Conservation (phyloP, 2,888 invertebrate genomes). For the Cheilosia soror region DNA sequence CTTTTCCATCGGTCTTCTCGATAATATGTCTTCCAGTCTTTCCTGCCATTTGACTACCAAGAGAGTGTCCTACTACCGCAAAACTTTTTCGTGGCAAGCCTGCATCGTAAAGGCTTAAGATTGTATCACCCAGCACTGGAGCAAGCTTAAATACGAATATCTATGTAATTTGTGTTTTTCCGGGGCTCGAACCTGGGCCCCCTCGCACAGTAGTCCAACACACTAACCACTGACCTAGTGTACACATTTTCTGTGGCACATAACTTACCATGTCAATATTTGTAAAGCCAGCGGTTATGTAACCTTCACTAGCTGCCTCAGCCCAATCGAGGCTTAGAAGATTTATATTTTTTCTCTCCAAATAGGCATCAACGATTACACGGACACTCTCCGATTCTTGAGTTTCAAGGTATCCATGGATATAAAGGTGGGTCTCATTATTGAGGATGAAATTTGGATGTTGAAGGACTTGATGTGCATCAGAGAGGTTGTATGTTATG, state of each 20-base stretch:
- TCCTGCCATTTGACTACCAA: constrained; percentile 60
- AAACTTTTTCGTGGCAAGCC: constrained; percentile 35
- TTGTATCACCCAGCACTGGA: constrained; percentile 21
- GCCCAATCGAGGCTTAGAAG: constrained; percentile 76
- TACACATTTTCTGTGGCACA: too few species aligned
- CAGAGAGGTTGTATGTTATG: constrained; percentile 33
- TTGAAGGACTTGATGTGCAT: constrained; percentile 34
- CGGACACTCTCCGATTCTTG: constrained; percentile 85
- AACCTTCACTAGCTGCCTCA: constrained; percentile 48
- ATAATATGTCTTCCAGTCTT: constrained; percentile 40
- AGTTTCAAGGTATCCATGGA: constrained; percentile 85
- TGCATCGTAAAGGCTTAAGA: constrained; percentile 20
- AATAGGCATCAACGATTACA: constrained; percentile 77
- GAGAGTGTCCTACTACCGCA: constrained; percentile 49
- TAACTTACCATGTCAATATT: constrained; percentile 36
- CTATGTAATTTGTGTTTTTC: too few species aligned
- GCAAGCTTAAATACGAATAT: constrained; percentile 36
- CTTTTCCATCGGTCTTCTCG: constrained; percentile 15
- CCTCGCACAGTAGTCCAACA: too few species aligned
- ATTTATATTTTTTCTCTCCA: constrained; percentile 71
- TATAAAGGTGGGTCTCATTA: constrained; percentile 84
- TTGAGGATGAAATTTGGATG: constrained; percentile 40
- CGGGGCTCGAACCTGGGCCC: too few species aligned
- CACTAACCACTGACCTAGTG: too few species aligned
- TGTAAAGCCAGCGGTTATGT: constrained; percentile 25